phyloP scores from a whole-genome alignment of 2,888 invertebrate genomes.

The Drosophila heteroneura region DNA sequence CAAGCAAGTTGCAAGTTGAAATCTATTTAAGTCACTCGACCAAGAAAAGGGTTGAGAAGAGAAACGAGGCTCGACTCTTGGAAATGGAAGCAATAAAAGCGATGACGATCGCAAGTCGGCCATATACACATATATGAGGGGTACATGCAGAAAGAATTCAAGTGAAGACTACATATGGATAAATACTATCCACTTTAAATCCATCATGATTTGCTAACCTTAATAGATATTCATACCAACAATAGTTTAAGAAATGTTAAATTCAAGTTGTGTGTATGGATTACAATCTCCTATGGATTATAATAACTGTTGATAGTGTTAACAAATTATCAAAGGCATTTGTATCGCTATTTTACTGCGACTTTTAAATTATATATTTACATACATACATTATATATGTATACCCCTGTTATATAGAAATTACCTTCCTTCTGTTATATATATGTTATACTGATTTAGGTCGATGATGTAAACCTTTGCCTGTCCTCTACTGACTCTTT shows the following conservation, averaged over 20 bases:
- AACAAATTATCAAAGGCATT: background rate
- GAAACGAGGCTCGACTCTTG: conserved; percentile 21
- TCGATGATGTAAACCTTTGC: background rate
- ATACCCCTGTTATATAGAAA: background rate
- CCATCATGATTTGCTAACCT: background rate
- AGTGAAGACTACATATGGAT: background rate
- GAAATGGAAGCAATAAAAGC: conserved; percentile 48
- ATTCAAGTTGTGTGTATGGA: background rate
- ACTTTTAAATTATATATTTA: too few species aligned
- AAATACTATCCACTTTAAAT: background rate
- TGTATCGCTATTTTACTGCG: background rate
- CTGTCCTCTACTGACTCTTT: background rate
- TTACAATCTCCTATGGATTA: background rate
- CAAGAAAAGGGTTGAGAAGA: background rate
- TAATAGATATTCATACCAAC: background rate
- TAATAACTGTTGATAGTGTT: background rate
- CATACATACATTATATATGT: too few species aligned
- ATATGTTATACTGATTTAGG: background rate
- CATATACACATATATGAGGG: background rate
- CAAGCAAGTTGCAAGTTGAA: conserved; percentile 9
- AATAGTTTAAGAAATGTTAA: background rate
- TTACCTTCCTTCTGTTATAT: background rate
- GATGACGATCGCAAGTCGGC: background rate
- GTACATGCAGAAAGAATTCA: background rate
- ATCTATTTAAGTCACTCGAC: conserved; percentile 48